A percentile compares a stretch with the other conserved stretches of the same genome.
Evolutionary conservation across 2,113 vertebrate species (phyloP).

Genomic region (Forbesichthys papilliferus): DNA sequence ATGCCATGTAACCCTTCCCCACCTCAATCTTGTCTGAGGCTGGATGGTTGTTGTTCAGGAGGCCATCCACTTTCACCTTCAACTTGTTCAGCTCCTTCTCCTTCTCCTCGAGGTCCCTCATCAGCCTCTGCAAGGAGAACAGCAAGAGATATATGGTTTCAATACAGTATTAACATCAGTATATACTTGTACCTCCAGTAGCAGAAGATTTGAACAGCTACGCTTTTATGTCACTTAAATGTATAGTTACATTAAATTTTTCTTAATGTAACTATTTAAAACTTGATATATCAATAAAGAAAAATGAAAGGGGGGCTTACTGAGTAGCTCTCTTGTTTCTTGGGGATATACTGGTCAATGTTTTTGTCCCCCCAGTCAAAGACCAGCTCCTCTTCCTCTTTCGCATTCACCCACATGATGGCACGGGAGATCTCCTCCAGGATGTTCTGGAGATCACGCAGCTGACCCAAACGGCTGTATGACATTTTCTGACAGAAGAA

Average conservation of each 20-base stretch:
- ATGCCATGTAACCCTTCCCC: conserved; percentile 9
- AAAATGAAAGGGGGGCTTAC: conserved; percentile 69
- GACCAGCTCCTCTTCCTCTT: conserved; percentile 93
- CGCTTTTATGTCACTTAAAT: no score
- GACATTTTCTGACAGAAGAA: conserved; percentile 84
- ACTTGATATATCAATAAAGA: not conserved
- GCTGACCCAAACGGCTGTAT: conserved; percentile 80
- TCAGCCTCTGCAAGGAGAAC: conserved; percentile 80
- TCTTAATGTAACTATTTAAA: not conserved
- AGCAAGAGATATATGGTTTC: not conserved
- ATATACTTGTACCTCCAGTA: no score
- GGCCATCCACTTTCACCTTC: conserved; percentile 87
- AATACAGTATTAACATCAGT: no score
- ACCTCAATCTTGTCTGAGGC: conserved; percentile 96
- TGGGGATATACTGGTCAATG: conserved; percentile 84
- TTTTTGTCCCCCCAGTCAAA: conserved; percentile 96
- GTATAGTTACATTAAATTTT: no score
- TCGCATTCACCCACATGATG: conserved; percentile 99
- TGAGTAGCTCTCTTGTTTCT: conserved; percentile 93
- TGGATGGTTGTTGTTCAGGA: conserved; percentile 87
- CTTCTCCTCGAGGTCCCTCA: conserved; percentile 93
- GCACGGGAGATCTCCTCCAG: conserved; percentile 88
- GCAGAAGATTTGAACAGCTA: no score
- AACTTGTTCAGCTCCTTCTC: conserved; percentile 96
- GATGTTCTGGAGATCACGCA: conserved; percentile 88